These are phyloP conservation scores for Regulus satrapa DNA, from an alignment of 2,113 vertebrate species.

Conservation along the genomic window DNA sequence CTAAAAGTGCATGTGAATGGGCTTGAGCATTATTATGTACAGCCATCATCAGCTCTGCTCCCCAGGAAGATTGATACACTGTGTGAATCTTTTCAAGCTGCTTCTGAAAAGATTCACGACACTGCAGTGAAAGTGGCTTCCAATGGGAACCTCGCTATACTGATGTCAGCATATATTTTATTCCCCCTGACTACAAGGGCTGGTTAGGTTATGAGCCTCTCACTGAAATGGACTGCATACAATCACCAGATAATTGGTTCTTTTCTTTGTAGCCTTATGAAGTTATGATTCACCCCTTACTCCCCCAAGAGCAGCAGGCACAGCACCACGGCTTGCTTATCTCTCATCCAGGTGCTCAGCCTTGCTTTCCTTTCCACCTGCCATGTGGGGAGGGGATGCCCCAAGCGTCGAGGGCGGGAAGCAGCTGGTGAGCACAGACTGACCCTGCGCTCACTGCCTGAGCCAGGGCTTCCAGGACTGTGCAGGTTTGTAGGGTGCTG, in stretches of 20 bases:
- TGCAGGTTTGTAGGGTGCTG: not conserved
- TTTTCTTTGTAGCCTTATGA: constrained; percentile 2
- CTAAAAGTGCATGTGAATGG: constrained; percentile 37
- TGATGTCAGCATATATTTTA: constrained; percentile 63
- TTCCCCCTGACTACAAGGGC: constrained; percentile 40
- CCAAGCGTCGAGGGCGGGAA: not conserved
- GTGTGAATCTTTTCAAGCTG: constrained; percentile 64
- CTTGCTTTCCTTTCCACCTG: not conserved
- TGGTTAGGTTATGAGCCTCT: constrained; percentile 46
- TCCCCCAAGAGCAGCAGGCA: not conserved
- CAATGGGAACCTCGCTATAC: constrained; percentile 44
- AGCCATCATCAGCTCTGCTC: not conserved
- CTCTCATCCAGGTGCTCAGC: not conserved
- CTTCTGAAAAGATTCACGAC: constrained; percentile 62
- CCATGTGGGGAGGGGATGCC: not conserved
- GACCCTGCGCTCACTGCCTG: not conserved
- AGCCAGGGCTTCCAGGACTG: not conserved
- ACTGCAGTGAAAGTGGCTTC: constrained; percentile 59
- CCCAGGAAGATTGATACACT: constrained; percentile 48
- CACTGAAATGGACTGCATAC: constrained; percentile 11
- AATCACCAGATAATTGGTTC: constrained; percentile 13
- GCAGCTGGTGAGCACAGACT: not conserved
- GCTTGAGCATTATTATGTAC: constrained; percentile 51
- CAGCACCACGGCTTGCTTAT: not conserved
- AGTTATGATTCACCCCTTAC: constrained; percentile 17